Evolutionary conservation across 30 jellyfish, hydroid and myxozoan genomes (phyloP), one percentile per base, ranked within the genome.

Genomic region (Nemopilema nomurai): DNA sequence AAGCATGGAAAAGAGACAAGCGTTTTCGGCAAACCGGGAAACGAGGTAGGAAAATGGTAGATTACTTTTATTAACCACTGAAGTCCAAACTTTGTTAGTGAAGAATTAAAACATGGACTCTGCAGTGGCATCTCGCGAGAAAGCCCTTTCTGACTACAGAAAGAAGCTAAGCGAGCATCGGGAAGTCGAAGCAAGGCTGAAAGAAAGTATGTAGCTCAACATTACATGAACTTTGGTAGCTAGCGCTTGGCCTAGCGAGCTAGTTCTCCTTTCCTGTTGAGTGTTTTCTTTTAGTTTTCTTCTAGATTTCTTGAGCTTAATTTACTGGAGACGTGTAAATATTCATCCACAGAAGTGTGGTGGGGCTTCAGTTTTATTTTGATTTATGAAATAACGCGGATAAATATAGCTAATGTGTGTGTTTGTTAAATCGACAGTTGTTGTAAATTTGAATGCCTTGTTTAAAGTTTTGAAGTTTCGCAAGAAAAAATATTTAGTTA

Each of bases 161-260:
- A 92, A 92, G 88, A 87, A 87, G 80, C 95, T 92, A 51, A 78
- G 87, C n/a, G 98, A 87, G 76, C 98, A 92, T 69, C 89, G 98
- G 41, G 98, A 92, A 72, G 97, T 88, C 28, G 98, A 92, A 73
- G 97, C 98, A 1, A 70, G 98, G 53, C 89, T 92, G 77, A 87
- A 88, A 53, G 97, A 92, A 63, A 92, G 98, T 92, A 81, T 13
- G 93, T 85, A 53, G 13, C 18, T 23, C n/a, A n/a, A n/a, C n/a
- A n/a, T n/a, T 30, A 31, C 41, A n/a, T n/a, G n/a, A n/a, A n/a
- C n/a, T n/a, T n/a, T n/a, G n/a, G n/a, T n/a, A n/a, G n/a, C n/a
- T n/a, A n/a, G n/a, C n/a, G n/a, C n/a, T n/a, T n/a, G n/a, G n/a
- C n/a, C n/a, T n/a, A n/a, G n/a, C n/a, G n/a, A n/a, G n/a, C n/a